phyloP scores from a whole-genome alignment of 2,888 invertebrate species.

The Folsomia manolachei region DNA sequence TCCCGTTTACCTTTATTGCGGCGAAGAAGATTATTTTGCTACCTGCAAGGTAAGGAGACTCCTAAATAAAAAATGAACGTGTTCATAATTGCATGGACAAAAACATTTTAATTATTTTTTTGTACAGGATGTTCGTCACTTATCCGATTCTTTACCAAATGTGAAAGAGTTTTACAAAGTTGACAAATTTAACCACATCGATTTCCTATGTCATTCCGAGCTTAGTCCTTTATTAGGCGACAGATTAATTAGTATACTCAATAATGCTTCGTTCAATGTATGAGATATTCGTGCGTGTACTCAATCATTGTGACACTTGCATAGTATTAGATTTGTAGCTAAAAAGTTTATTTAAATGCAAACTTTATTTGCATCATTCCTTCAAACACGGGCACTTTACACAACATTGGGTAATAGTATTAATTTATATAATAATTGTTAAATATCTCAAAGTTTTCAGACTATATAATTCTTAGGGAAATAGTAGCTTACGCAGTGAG shows the following conservation, averaged over 20 bases:
- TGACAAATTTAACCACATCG: slow-evolving; percentile 6
- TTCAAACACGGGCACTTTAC: not conserved
- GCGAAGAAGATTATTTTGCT: not conserved
- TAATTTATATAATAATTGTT: not conserved
- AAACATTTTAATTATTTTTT: not conserved
- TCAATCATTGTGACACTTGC: no score
- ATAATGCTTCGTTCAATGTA: not conserved
- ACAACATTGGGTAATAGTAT: not conserved
- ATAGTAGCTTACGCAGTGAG: not conserved
- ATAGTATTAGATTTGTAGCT: no score
- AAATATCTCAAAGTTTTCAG: not conserved
- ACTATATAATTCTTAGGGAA: not conserved
- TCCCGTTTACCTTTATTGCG: not conserved
- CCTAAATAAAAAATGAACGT: not conserved
- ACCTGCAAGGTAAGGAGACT: not conserved
- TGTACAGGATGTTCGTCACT: not conserved
- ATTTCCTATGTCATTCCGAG: not conserved
- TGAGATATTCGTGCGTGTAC: no score
- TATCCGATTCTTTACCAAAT: not conserved
- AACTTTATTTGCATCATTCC: not conserved
- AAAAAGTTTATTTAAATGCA: no score
- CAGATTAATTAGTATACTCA: slow-evolving; percentile 2
- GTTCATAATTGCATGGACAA: no score
- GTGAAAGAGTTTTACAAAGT: slow-evolving; percentile 3
- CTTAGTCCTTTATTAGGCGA: slow-evolving; percentile 1